phyloP scores from a whole-genome alignment of 2,888 invertebrate species.

The Branchinecta sandiegonensis region DNA sequence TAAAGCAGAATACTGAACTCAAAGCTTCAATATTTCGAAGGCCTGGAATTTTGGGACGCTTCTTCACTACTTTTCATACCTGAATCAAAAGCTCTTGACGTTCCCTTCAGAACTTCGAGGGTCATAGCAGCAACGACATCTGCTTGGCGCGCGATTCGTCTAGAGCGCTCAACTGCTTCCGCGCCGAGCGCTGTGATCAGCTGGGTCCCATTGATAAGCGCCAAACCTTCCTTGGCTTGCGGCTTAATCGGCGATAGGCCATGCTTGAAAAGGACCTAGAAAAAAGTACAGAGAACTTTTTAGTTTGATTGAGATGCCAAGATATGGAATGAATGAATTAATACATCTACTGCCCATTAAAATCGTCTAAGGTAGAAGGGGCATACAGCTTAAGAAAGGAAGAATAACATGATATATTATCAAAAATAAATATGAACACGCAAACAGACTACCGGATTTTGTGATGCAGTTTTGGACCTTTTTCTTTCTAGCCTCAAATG shows the following conservation, averaged over 20 bases:
- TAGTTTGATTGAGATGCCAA: too few species aligned
- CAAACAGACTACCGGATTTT: too few species aligned
- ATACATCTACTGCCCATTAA: too few species aligned
- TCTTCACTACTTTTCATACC: constrained; percentile 33
- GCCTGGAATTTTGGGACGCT: too few species aligned
- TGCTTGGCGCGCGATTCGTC: constrained; percentile 45
- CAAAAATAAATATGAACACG: too few species aligned
- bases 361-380: too few species aligned
- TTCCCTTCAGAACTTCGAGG: constrained; percentile 50
- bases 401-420: too few species aligned
- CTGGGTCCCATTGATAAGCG: constrained; percentile 52
- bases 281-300: constrained; percentile 18
- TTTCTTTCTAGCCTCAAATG: too few species aligned
- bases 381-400: background rate
- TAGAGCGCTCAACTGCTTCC: constrained; percentile 46
- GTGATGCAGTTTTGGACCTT: too few species aligned
- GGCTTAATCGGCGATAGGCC: constrained; percentile 42
- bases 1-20: constrained; percentile 13
- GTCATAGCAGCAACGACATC: constrained; percentile 49
- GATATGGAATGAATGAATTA: too few species aligned
- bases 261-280: constrained; percentile 42
- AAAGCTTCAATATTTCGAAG: constrained; percentile 13
- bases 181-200: constrained; percentile 49
- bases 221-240: constrained; percentile 48
- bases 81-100: constrained; percentile 46